A percentile compares a stretch with the other conserved stretches of the same genome.
phyloP scores from a whole-genome alignment of 2,888 invertebrate genomes.

The Trichogramma dendrolimi region DNA sequence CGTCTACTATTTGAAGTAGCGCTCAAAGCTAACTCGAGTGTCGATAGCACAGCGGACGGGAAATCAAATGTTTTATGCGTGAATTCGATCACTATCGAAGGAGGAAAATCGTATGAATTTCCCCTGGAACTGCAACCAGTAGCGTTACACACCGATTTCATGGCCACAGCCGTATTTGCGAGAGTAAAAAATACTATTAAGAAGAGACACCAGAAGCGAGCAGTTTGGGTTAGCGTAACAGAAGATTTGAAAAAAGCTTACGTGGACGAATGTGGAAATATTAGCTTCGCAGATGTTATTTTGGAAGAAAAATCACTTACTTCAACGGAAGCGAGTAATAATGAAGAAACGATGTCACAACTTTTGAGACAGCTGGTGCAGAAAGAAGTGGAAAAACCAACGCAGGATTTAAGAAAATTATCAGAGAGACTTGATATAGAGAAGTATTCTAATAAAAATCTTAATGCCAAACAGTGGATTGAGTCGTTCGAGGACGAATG shows the following conservation, averaged over 20 bases:
- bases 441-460: conserved; percentile 31
- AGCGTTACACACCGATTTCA: conserved; percentile 7
- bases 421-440: conserved; percentile 28
- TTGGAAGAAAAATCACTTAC: background rate
- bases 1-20: no score
- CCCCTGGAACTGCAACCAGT: conserved; percentile 3
- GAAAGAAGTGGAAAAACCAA: conserved; percentile 20
- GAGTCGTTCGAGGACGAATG: conserved; percentile 32
- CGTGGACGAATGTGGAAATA: conserved; percentile 5
- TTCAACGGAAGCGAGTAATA: background rate
- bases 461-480: conserved; percentile 32
- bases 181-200: conserved; percentile 14
- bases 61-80: background rate
- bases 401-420: conserved; percentile 25
- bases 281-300: background rate
- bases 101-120: background rate
- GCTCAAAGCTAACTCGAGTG: no score
- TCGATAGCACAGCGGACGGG: background rate
- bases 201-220: conserved; percentile 5
- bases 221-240: conserved; percentile 16
- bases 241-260: conserved; percentile 2
- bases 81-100: background rate
- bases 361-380: conserved; percentile 7
- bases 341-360: conserved; percentile 5
- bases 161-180: background rate